Evolutionary conservation across 2,113 vertebrate genomes (phyloP).

Genomic region (Gopherus evgoodei): DNA sequence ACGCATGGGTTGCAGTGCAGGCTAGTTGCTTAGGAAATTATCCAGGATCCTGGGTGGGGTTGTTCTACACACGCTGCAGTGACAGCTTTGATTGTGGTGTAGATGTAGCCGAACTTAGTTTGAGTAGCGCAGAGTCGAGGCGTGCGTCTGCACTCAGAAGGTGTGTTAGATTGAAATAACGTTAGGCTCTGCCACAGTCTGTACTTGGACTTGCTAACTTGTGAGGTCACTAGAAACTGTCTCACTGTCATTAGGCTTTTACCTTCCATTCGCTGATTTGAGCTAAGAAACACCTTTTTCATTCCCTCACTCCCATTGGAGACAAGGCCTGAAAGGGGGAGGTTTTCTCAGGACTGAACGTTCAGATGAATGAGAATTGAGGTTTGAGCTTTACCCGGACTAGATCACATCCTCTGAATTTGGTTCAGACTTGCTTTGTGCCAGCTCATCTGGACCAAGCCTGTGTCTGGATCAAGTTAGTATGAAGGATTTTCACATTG

Average conservation of each 20-base stretch:
- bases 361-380: not conserved
- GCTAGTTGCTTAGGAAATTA: not conserved
- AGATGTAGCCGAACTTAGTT: not conserved
- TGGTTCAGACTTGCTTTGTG: not conserved
- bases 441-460: not conserved
- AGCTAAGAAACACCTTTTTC: not conserved
- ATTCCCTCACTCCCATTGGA: not conserved
- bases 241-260: not conserved
- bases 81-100: not conserved
- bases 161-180: not conserved
- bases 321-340: not conserved
- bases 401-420: not conserved
- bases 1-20: not conserved
- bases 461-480: not conserved
- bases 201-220: not conserved
- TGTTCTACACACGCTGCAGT: not conserved
- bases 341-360: not conserved
- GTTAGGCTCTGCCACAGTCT: not conserved
- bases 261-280: not conserved
- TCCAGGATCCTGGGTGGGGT: not conserved
- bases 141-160: not conserved
- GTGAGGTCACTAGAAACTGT: not conserved
- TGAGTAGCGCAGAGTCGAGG: not conserved
- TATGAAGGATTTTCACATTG: not conserved
- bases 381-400: not conserved